Evolutionary conservation across 2,113 vertebrate species (phyloP).

Genomic region (Dipodomys stephensi): DNA sequence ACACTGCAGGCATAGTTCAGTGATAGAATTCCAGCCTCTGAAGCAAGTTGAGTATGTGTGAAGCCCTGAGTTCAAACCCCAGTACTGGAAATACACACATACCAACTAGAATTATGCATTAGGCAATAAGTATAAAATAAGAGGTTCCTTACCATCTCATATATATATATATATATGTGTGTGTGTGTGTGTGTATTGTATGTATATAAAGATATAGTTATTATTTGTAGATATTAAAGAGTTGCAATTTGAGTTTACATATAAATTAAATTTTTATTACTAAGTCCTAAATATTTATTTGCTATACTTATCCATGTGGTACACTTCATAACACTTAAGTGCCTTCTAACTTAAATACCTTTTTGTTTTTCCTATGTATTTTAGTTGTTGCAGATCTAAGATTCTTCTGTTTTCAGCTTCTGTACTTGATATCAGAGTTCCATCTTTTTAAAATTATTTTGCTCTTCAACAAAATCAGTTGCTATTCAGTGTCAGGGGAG

Average conservation of each 20-base stretch:
- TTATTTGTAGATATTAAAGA: conserved; percentile 44
- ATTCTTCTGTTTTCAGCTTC: conserved; percentile 33
- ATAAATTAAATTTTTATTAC: conserved; percentile 45
- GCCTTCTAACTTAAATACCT: conserved; percentile 36
- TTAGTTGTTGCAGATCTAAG: conserved; percentile 17
- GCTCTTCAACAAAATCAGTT: conserved; percentile 14
- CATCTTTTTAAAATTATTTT: conserved; percentile 38
- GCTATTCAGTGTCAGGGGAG: not conserved
- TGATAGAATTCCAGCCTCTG: no score
- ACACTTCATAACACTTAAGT: conserved; percentile 6
- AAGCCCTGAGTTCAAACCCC: no score
- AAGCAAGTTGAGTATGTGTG: no score
- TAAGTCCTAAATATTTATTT: conserved; percentile 43
- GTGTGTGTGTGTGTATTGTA: no score
- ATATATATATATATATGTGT: no score
- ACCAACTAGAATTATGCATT: no score
- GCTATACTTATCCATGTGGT: conserved; percentile 2
- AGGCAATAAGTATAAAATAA: no score
- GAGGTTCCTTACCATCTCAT: not conserved
- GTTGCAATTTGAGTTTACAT: not conserved
- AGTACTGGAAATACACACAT: no score
- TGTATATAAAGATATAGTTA: not conserved
- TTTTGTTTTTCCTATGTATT: not conserved
- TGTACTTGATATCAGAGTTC: not conserved
- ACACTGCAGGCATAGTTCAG: no score